These are phyloP conservation scores for Brachionus rotundiformis DNA, from an alignment of 1,140 invertebrate genomes.

Conservation along the genomic window DNA sequence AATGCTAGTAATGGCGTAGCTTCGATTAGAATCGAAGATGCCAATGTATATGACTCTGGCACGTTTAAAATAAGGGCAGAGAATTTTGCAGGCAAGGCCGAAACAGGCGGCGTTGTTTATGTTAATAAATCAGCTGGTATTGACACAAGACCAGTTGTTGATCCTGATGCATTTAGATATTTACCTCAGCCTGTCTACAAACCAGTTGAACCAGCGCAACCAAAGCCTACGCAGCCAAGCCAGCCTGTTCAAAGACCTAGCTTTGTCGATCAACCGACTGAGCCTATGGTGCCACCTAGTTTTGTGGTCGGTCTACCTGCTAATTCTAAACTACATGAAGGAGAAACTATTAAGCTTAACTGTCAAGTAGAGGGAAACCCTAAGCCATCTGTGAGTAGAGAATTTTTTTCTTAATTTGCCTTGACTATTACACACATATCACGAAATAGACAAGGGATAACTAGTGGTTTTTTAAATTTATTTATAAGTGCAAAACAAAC, in stretches of 20 bases:
- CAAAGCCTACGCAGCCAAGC: neutral
- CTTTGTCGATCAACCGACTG: neutral
- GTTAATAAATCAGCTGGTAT: slow-evolving; percentile 27
- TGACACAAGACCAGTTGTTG: slow-evolving; percentile 23
- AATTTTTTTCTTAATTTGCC: too few relatives aligned
- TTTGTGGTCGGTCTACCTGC: slow-evolving; percentile 33
- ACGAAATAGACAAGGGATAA: too few relatives aligned
- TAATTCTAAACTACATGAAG: slow-evolving; percentile 54
- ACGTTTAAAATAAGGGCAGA: neutral
- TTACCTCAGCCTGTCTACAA: slow-evolving; percentile 19
- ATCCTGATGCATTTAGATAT: slow-evolving; percentile 47
- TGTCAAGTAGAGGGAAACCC: slow-evolving; percentile 59
- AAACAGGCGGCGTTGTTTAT: slow-evolving; percentile 31
- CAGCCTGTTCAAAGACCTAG: neutral
- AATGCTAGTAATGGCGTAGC: slow-evolving; percentile 41
- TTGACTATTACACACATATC: too few relatives aligned
- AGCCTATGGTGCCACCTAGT: slow-evolving; percentile 8
- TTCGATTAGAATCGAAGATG: slow-evolving; percentile 16
- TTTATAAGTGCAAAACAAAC: too few relatives aligned
- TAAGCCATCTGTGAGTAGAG: slow-evolving; percentile 59
- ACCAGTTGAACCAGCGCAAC: neutral
- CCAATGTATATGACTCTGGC: slow-evolving; percentile 13
- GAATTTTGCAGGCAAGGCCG: slow-evolving; percentile 11
- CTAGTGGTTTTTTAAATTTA: too few relatives aligned
- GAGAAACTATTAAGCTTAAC: slow-evolving; percentile 56